Evolutionary conservation across 2,888 invertebrate genomes (phyloP), one percentile per base, ranked within the genome.

Genomic region (Prionchulus punctatus): DNA sequence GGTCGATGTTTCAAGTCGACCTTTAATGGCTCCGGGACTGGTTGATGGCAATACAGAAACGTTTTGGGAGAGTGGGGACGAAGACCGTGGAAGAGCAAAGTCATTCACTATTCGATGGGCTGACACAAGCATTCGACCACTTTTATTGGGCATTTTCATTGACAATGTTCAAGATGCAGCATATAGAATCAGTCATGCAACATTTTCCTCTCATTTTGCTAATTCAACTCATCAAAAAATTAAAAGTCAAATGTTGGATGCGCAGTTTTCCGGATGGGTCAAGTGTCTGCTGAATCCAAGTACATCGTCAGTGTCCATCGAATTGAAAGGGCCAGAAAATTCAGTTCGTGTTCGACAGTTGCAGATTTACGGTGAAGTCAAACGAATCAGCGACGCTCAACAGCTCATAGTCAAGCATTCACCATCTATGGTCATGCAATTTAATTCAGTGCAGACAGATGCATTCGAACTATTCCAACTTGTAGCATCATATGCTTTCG

Each of bases 61-160:
- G 0, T 96, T 96, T 75, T 96, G 96, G 96, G 96, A 96, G 75
- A 91, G 91, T 42, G 92, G 91, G 0, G 94, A 94, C 66, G 94
- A 94, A 68, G 94, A 96, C 74, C 71, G 77, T 57, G 90, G 89
- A 71, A 88, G 89, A 71, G 83, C 86, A 27, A 91, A 92, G 74
- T 82, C 82, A 66, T 79, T 90, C 30, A 85, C 84, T 55, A 76
- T 85, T 12, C 42, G 43, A 27, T 26, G 12, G 26, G 3, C 23
- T 4, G 43, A 43, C 43, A 26, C 15, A 7, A 26, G 43, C 43
- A 15, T 27, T 3, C 28, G 25, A 7, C 84, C 86, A 0, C 79
- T 79, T 60, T 78, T 86, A 62, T 75, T 94, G 21, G 85, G 86
- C 65, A 81, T 94, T 43, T 92, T 92, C 68, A 80, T 96, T 43